Percentiles rank a stretch among this genome's conserved stretches.
Evolutionary conservation across 2,797 vertebrate species (phyloP).

Genomic region (Aselliscus stoliczkanus): DNA sequence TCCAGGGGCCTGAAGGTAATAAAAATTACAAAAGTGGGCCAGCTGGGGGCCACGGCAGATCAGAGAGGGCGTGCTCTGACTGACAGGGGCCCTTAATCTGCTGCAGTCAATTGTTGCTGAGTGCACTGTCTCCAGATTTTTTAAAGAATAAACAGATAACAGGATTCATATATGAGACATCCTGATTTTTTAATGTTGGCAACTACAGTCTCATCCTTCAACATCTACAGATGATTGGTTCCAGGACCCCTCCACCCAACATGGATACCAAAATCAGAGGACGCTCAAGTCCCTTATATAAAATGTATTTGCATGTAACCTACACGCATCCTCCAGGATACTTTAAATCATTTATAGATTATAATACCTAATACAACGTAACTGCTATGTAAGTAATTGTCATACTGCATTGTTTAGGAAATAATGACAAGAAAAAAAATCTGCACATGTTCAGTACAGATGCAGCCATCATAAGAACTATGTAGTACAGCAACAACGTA

Average conservation of each 20-base stretch:
- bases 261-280: neutral
- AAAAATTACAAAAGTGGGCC: neutral
- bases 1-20: neutral
- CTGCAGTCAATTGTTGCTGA: neutral
- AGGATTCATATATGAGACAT: neutral
- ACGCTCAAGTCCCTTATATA: neutral
- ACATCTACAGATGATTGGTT: neutral
- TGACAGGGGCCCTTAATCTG: neutral
- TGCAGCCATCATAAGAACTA: neutral
- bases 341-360: neutral
- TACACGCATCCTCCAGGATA: no score
- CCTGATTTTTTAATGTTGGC: constrained; percentile 6
- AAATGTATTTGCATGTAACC: neutral
- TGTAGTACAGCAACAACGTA: neutral
- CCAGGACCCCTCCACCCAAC: neutral
- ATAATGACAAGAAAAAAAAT: neutral
- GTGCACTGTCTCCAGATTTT: neutral
- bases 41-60: neutral
- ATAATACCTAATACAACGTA: neutral
- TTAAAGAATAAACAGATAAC: neutral
- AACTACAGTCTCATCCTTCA: neutral
- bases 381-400: neutral
- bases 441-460: neutral
- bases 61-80: neutral
- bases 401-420: neutral